Conservation (phyloP, 2,113 vertebrate species). For the Proteles cristata region DNA sequence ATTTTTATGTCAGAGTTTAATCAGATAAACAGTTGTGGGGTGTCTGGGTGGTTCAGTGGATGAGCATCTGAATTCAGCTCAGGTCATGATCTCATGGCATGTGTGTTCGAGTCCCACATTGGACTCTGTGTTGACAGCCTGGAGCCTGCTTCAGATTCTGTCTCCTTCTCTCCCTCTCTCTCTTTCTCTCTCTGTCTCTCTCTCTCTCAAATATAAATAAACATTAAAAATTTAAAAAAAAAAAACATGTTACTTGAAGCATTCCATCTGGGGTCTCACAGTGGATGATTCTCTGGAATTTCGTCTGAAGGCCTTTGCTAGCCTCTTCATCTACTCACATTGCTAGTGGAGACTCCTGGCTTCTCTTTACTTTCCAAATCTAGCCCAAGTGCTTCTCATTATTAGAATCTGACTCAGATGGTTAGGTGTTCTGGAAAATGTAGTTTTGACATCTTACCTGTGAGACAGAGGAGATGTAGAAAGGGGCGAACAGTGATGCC, state of each 20-base stretch:
- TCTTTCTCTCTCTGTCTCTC: too few species aligned
- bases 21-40: too few species aligned
- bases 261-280: background rate
- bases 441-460: background rate
- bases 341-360: background rate
- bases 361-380: background rate
- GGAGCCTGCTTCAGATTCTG: too few species aligned
- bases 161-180: too few species aligned
- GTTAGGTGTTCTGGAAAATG: background rate
- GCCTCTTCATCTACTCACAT: background rate
- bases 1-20: too few species aligned
- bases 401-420: background rate
- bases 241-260: background rate
- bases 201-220: too few species aligned
- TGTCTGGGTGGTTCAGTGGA: too few species aligned
- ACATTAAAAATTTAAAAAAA: too few species aligned
- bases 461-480: background rate
- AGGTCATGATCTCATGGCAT: too few species aligned
- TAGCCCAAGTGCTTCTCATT: background rate
- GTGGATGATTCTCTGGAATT: background rate
- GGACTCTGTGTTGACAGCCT: too few species aligned
- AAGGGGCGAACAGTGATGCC: background rate
- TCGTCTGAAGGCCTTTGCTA: background rate
- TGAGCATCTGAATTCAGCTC: too few species aligned
- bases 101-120: too few species aligned